Base-by-base conservation (phyloP, 2,113 vertebrate genomes). In the Saimiri boliviensis region DNA sequence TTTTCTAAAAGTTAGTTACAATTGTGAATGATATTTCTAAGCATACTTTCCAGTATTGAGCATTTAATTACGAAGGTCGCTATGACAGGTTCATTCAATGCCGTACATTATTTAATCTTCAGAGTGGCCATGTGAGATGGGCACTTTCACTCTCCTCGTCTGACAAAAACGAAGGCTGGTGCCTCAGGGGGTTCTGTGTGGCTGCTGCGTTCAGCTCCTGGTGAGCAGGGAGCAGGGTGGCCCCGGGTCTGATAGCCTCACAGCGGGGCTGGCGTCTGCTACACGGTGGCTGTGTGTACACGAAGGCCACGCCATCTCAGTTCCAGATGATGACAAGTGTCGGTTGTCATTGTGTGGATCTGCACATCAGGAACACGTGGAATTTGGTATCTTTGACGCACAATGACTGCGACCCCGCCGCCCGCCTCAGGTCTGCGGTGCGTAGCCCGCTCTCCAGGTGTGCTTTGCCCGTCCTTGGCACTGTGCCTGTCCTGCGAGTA, bases 361-460 rank as follows among this genome's bases (percentile, higher is more conserved):
- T 1, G 1, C 1, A 0, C 8, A 16, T 45, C 16, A 4, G 25
- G 30, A 12, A 30, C 4, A 8, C 4, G 17, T 10, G 54, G 17
- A 42, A 19, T 42, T 42, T 42, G 49, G 8, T n/a, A 4, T 54
- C 40, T 63, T 5, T 42, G 3, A 7, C 3, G 1, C 40, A 14
- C 2, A 9, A 6, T 21, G 6, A 40, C 6, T 5, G 30, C 0
- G 0, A 8, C 9, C 71, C 19, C 23, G 27, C 11, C 0, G 5
- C 35, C 9, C 7, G 8, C 82, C 23, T 49, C 71, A 21, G n/a
- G 32, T 4, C 17, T 2, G 77, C 49, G 9, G 9, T 71, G 30
- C 5, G 3, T 63, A 63, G 60, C 60, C 60, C 27, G 2, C 60
- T 30, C 60, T 30, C 30, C 60, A 63, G 60, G 30, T 14, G 32